Evolutionary conservation across 2,797 vertebrate species (phyloP), one percentile per base, ranked within the genome.

Genomic region (Helostoma temminkii): DNA sequence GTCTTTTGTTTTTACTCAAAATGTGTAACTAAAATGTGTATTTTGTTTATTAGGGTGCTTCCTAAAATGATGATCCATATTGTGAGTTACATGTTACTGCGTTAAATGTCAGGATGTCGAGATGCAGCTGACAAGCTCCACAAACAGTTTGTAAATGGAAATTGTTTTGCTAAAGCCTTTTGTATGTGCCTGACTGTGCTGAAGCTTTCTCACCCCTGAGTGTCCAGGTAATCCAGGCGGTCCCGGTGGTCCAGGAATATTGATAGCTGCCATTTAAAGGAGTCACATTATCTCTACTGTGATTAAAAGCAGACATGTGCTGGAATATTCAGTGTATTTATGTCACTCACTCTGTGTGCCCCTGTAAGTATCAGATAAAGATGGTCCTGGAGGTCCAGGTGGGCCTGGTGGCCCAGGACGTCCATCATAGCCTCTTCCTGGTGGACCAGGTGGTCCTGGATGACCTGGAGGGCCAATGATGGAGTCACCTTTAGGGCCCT

Each of bases 401-500:
- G 92, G 92, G 0, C 96, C 97, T 60, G 95, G 96, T 0, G 91
- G 92, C 0, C 96, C 97, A 60, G 95, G 95, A 12, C 54, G 93
- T 1, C 97, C 97, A 50, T 96, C 93, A 0, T 95, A 95, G 48
- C 96, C 94, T 0, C 92, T 84, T 50, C 97, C 97, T 6, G 96
- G 86, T 18, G 22, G 12, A 68, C 93, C 93, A 21, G 88, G 66
- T 21, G 82, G 84, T 3, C 91, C 91, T 41, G 75, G 77, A 26
- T 82, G 84, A 42, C 93, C 93, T 5, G 80, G 69, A 9, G 89
- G 87, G 15, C 97, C 97, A 4, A 80, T 30, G 7, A 96, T 66
- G 45, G 94, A 91, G 24, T 96, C 96, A 9, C 96, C 96, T 82
- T 90, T 93, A n/a, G 94, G 92, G 12, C 96, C 96, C 96, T 97